phyloP scores from a whole-genome alignment of 2,888 invertebrate species.

The Lordiphosa andalusiaca region DNA sequence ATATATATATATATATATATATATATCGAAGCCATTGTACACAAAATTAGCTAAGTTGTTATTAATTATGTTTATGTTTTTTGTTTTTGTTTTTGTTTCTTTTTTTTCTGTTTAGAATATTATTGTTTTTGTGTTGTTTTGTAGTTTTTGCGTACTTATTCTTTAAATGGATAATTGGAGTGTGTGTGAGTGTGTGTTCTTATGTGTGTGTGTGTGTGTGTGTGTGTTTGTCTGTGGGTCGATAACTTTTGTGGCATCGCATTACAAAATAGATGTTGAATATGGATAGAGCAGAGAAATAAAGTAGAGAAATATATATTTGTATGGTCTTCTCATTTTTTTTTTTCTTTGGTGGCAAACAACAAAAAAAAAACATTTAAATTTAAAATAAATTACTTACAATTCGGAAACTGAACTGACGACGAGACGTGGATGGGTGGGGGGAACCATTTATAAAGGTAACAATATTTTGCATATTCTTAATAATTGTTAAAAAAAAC shows the following conservation, averaged over 20 bases:
- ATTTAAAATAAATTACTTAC: constrained; percentile 76
- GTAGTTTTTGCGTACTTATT: constrained; percentile 52
- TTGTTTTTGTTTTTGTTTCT: constrained; percentile 15
- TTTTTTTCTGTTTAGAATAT: constrained; percentile 49
- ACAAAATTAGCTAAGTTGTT: constrained; percentile 73
- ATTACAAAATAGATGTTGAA: constrained; percentile 62
- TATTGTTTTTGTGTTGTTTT: constrained; percentile 46
- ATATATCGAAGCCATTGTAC: constrained; percentile 72
- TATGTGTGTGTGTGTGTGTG: constrained; percentile 21
- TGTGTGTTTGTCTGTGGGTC: constrained; percentile 35
- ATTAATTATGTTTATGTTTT: constrained; percentile 55
- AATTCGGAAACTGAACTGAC: constrained; percentile 75
- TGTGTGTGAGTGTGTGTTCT: constrained; percentile 19
- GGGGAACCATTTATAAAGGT: constrained; percentile 14
- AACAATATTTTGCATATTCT: constrained; percentile 13
- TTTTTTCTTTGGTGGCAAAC: constrained; percentile 35
- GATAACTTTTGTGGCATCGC: constrained; percentile 70
- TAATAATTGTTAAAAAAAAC: constrained; percentile 39
- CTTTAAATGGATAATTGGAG: constrained; percentile 49
- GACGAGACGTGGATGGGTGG: constrained; percentile 44
- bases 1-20: constrained; percentile 14
- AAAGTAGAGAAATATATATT: constrained; percentile 27
- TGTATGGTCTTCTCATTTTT: constrained; percentile 33
- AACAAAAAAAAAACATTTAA: constrained; percentile 53
- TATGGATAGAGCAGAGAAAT: constrained; percentile 40